Conservation (phyloP, 92 coral and sea anemone species). For the Heliopora coerulea region DNA sequence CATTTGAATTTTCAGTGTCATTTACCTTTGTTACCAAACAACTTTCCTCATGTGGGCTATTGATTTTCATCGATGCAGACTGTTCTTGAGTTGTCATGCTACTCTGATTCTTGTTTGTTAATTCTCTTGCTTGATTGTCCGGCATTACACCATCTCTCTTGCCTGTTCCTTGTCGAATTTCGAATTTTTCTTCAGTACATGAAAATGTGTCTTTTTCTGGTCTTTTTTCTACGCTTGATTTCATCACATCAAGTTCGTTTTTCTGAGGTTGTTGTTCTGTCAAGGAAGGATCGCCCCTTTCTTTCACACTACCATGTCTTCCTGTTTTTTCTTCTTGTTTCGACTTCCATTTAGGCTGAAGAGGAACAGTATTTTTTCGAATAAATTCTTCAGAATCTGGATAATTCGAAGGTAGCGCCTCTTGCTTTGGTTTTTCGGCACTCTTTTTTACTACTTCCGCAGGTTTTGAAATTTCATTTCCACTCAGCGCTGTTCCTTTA, state of each 20-base stretch:
- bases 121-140: conserved; percentile 1
- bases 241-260: neutral
- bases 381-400: too few relatives aligned
- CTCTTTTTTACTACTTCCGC: neutral
- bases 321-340: too few relatives aligned
- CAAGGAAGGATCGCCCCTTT: too few relatives aligned
- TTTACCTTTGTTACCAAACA: neutral
- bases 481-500: neutral
- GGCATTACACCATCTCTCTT: neutral
- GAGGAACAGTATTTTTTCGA: too few relatives aligned
- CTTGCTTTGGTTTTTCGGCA: neutral
- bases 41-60: too few relatives aligned
- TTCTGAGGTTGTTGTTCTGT: neutral
- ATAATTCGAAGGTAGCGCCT: too few relatives aligned
- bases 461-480: neutral
- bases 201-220: too few relatives aligned
- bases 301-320: too few relatives aligned
- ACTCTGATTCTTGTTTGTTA: conserved; percentile 9
- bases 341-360: too few relatives aligned
- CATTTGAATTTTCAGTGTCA: neutral
- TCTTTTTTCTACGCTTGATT: too few relatives aligned
- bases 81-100: too few relatives aligned
- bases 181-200: neutral
- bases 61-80: too few relatives aligned
- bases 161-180: neutral